Conservation (phyloP, 1,140 invertebrate species). For the Drosophila virilis region DNA sequence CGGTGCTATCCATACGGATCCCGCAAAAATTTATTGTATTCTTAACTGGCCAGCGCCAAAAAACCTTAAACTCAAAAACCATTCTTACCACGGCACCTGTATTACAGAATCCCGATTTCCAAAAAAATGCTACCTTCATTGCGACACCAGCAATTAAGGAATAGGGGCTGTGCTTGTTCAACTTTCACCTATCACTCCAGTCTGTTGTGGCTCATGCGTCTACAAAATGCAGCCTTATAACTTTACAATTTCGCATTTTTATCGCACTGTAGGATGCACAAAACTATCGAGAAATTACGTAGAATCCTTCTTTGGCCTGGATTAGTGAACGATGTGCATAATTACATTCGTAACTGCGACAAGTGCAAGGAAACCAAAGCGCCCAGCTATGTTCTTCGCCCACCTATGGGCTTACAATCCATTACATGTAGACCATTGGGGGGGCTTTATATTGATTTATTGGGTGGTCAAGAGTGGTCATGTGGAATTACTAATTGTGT, state of each 20-base stretch:
- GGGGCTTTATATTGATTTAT: too few species aligned
- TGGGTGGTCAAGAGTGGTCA: too few species aligned
- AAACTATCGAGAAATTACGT: not conserved
- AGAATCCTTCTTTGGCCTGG: not conserved
- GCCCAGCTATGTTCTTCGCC: too few species aligned
- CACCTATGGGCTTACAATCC: too few species aligned
- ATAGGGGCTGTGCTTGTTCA: too few species aligned
- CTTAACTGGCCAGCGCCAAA: not conserved
- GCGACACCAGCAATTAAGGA: too few species aligned
- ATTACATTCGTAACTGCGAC: not conserved
- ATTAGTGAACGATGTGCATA: not conserved
- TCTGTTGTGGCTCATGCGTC: too few species aligned
- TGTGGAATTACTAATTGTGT: too few species aligned
- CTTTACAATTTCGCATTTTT: not conserved
- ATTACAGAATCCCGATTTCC: not conserved
- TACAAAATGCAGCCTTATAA: too few species aligned
- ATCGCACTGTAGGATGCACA: not conserved
- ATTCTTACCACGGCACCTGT: too few species aligned
- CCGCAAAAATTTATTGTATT: not conserved
- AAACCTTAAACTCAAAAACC: constrained; percentile 1
- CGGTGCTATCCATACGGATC: constrained; percentile 4
- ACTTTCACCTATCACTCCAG: too few species aligned
- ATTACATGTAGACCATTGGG: too few species aligned
- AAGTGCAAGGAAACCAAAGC: not conserved
- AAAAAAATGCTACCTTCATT: not conserved